Conservation (phyloP, 2,797 vertebrate species). For the Notamacropus eugenii region DNA sequence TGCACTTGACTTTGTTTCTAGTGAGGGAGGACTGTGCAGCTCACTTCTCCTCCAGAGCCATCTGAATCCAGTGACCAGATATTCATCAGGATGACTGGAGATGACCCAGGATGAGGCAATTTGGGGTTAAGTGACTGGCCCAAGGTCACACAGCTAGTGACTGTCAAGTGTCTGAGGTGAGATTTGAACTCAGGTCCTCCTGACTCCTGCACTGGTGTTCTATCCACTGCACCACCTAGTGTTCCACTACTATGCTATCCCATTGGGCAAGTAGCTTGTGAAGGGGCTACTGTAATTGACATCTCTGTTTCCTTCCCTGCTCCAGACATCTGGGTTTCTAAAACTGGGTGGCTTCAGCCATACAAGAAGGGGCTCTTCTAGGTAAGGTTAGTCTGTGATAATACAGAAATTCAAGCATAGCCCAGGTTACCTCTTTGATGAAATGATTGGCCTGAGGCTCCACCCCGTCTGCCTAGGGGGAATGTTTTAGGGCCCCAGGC, state of each 20-base stretch:
- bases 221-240: too few relatives aligned
- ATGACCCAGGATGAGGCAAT: too few relatives aligned
- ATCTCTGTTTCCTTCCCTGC: background rate
- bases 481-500: background rate
- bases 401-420: background rate
- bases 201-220: too few relatives aligned
- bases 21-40: too few relatives aligned
- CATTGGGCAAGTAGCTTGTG: background rate
- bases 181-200: too few relatives aligned
- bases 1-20: too few relatives aligned
- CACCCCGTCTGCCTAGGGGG: background rate
- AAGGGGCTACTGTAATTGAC: background rate
- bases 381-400: background rate
- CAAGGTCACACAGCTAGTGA: too few relatives aligned
- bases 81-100: too few relatives aligned
- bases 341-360: background rate
- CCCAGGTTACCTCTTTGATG: background rate
- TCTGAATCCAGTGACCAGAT: too few relatives aligned
- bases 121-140: too few relatives aligned
- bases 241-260: background rate
- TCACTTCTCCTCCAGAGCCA: too few relatives aligned
- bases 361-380: background rate
- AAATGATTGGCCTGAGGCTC: background rate
- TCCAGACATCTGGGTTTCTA: background rate
- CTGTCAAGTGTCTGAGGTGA: too few relatives aligned